Evolutionary conservation across 2,113 vertebrate species (phyloP).

Genomic region (Syngnathus scovelli): DNA sequence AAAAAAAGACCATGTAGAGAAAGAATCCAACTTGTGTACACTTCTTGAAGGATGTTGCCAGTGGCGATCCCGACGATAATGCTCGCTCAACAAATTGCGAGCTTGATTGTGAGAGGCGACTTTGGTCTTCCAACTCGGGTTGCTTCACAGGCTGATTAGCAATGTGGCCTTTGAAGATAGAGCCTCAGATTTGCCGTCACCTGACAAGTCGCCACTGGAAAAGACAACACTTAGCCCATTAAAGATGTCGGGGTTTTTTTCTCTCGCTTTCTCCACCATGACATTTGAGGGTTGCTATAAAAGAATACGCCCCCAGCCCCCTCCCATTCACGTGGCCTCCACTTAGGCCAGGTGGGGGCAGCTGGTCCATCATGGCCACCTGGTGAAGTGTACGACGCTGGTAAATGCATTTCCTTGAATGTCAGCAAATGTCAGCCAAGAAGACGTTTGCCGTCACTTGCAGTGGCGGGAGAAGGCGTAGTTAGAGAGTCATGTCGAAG

Average conservation of each 20-base stretch:
- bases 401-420: conserved; percentile 99
- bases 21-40: conserved; percentile 31
- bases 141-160: conserved; percentile 91
- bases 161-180: conserved; percentile 77
- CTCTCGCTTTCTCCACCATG: conserved; percentile 73
- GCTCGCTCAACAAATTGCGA: conserved; percentile 48
- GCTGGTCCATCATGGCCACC: conserved; percentile 80
- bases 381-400: conserved; percentile 88
- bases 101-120: conserved; percentile 65
- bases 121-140: conserved; percentile 80
- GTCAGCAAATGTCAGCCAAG: conserved; percentile 99
- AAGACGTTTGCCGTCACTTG: conserved; percentile 88
- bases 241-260: conserved; percentile 76
- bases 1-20: no score
- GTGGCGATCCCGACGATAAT: conserved; percentile 26
- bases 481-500: conserved; percentile 34
- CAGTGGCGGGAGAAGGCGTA: conserved; percentile 47
- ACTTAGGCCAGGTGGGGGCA: conserved; percentile 71
- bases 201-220: conserved; percentile 96
- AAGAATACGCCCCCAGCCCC: conserved; percentile 69
- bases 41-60: conserved; percentile 47
- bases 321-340: conserved; percentile 79
- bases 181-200: conserved; percentile 88
- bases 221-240: conserved; percentile 99
- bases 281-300: conserved; percentile 93